Percentiles rank a stretch among this genome's conserved stretches.
Conservation (phyloP, 1,140 invertebrate genomes). For the Elysia chlorotica region DNA sequence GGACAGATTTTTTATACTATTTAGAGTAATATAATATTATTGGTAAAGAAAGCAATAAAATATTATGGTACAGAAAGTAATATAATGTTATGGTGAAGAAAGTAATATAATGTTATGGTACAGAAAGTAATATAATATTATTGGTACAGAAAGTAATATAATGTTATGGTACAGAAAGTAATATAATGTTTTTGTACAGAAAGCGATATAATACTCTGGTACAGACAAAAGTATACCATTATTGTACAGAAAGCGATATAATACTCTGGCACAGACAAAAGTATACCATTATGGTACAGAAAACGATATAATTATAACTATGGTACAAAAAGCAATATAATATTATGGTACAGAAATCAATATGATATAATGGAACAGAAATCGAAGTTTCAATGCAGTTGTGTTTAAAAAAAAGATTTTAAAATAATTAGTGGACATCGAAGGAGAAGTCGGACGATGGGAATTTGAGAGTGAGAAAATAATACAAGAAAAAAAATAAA, state of each 20-base stretch:
- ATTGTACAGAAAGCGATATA: background rate
- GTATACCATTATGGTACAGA: background rate
- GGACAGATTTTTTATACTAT: too few relatives aligned
- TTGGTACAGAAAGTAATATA: background rate
- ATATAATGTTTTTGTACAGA: background rate
- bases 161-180: too few relatives aligned
- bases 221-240: background rate
- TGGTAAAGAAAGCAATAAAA: too few relatives aligned
- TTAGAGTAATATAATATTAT: too few relatives aligned
- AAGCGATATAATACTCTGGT: background rate
- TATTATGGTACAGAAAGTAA: too few relatives aligned
- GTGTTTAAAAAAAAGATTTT: background rate
- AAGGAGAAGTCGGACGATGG: background rate
- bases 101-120: too few relatives aligned
- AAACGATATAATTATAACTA: background rate
- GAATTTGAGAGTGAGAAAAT: background rate
- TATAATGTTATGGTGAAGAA: too few relatives aligned
- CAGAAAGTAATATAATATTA: background rate
- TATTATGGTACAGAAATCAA: background rate
- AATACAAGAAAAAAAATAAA: background rate
- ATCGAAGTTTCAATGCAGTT: too few relatives aligned
- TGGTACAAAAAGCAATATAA: background rate
- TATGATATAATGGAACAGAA: too few relatives aligned
- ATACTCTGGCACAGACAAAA: background rate
- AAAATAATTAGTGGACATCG: background rate